These are phyloP conservation scores for Scartelaos histophorus DNA, from an alignment of 2,113 vertebrate species.

Conservation along the genomic window DNA sequence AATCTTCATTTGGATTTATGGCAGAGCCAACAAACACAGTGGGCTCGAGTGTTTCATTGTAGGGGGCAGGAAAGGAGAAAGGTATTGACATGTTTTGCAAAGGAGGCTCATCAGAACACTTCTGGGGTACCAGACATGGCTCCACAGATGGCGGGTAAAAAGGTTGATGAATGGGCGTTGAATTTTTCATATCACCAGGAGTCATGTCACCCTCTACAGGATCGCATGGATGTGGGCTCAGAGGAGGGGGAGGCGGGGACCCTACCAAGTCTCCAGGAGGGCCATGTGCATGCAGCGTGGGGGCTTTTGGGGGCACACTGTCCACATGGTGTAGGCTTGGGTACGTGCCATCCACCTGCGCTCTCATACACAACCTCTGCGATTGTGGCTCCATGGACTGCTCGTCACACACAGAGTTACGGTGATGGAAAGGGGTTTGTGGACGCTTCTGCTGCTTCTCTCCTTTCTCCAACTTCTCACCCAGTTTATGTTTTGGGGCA, in stretches of 20 bases:
- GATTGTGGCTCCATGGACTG: conserved; percentile 85
- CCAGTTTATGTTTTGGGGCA: conserved; percentile 92
- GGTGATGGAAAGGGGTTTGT: conserved; percentile 94
- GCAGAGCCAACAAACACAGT: conserved; percentile 87
- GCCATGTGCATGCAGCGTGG: conserved; percentile 81
- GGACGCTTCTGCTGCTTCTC: conserved; percentile 97
- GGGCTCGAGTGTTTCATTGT: conserved; percentile 87
- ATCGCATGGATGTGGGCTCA: conserved; percentile 94
- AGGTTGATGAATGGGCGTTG: conserved; percentile 90
- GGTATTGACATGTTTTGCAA: conserved; percentile 81
- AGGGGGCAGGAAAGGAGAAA: conserved; percentile 81
- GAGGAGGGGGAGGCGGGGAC: conserved; percentile 92
- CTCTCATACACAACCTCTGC: conserved; percentile 86
- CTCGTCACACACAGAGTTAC: conserved; percentile 87
- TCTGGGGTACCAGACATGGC: conserved; percentile 85
- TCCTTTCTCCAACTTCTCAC: conserved; percentile 92
- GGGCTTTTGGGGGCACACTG: conserved; percentile 81
- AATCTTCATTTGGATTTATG: conserved; percentile 85
- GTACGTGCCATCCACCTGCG: conserved; percentile 86
- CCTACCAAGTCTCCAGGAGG: conserved; percentile 79
- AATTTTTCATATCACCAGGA: conserved; percentile 78
- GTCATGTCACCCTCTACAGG: conserved; percentile 81
- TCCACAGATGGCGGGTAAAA: conserved; percentile 93
- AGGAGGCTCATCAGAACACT: conserved; percentile 82
- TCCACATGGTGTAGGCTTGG: conserved; percentile 84